Evolutionary conservation across 2,797 vertebrate genomes (phyloP), one percentile per base, ranked within the genome.

Genomic region (Intellagama lesueurii): DNA sequence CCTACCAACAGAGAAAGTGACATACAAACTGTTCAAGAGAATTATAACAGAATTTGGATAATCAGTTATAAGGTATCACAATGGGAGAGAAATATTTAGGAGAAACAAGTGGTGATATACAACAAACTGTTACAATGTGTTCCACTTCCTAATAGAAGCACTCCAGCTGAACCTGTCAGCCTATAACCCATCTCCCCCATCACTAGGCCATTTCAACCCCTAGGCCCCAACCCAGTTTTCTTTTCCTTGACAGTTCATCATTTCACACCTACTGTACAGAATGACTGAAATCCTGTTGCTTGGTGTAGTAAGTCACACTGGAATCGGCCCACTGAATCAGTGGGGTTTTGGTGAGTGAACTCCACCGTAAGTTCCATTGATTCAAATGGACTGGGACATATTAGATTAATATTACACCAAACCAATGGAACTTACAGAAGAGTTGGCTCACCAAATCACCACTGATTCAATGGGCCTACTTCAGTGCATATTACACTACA

Each of bases 1-100:
- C 91, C 96, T 94, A 93, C 7, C 87, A 80, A 92, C 16, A 92
- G 0, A 92, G 85, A 94, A 8, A 76, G 19, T 22, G 28, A 70
- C 16, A 69, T 6, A 60, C n/a, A 60, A 60, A 86, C 5, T 3
- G 11, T 75, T 81, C 7, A 85, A 81, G 30, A 85, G 17, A 66
- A 68, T 35, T 86, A 56, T 66, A 32, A 49, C 40, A 68, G 1
- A 2, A 17, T 30, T 64, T 70, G 7, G 24, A 35, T 6, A 11
- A 49, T 86, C 28, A 83, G 7, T 49, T 85, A 83, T 52, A 79
- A 87, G 35, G 24, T 14, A 32, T 12, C 19, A 69, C 14, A 80
- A n/a, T 28, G 24, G 1, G 26, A 35, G 4, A 78, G 26, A 80
- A 44, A 12, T 56, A 60, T 40, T 14, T 86, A 49, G 49, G 30